phyloP scores from a whole-genome alignment of 2,797 vertebrate genomes.

The Balearica regulorum region DNA sequence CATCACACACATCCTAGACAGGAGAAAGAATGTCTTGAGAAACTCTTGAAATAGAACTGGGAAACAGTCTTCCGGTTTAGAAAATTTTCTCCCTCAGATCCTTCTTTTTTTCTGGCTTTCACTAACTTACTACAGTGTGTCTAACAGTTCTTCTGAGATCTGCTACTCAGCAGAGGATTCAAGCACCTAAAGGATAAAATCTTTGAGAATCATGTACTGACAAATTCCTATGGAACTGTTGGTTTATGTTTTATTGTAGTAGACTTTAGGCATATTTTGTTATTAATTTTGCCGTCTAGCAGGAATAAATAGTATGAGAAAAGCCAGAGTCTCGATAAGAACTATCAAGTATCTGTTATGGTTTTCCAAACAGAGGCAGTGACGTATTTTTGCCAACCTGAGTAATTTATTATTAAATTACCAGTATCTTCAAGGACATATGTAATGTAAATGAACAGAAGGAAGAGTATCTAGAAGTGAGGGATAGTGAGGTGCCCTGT shows the following conservation, averaged over 20 bases:
- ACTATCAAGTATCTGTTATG: neutral
- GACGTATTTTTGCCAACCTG: neutral
- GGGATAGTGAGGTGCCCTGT: slow-evolving; percentile 42
- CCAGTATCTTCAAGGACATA: neutral
- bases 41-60: neutral
- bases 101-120: neutral
- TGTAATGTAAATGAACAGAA: neutral
- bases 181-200: neutral
- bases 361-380: neutral
- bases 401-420: neutral
- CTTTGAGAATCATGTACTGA: neutral
- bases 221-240: neutral
- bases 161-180: neutral
- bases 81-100: neutral
- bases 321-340: neutral
- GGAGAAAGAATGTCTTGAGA: neutral
- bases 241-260: neutral
- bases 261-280: neutral
- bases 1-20: neutral
- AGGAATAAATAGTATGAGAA: neutral
- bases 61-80: neutral
- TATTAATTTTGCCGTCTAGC: neutral
- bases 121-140: neutral
- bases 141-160: neutral
- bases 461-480: neutral